Evolutionary conservation across 2,113 vertebrate species (phyloP), one percentile per base, ranked within the genome.

Genomic region (Bubo bubo): DNA sequence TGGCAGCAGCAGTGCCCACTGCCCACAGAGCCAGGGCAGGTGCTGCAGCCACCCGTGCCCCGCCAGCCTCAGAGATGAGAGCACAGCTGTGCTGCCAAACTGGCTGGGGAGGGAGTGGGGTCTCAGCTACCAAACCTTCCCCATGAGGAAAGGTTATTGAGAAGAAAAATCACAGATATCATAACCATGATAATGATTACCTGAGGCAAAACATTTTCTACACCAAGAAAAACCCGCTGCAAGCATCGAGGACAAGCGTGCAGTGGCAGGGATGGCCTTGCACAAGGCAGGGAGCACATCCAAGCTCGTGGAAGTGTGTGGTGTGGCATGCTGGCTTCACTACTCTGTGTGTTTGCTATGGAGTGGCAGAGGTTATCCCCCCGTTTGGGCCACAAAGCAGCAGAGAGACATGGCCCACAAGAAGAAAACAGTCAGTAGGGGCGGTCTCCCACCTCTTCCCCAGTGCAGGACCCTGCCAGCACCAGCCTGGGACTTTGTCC

Each of bases 271-370:
- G 39, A 6, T 11, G 50, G 43, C 18, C 59, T 49, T 14, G 21
- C 2, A 3, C 24, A 9, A 9, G 18, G 49, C 1, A 9, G 16
- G 37, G 32, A 32, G 58, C 6, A 3, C 11, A n/a, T 11, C 64
- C 3, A 1, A 63, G 88, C 70, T 35, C 14, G 1, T 2, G 4
- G 64, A 32, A 41, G 41, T 3, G 0, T 0, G 0, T 1, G 3
- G 37, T 14, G 39, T 52, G 72, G 7, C 16, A 2, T 1, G 13
- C 27, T 12, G 30, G 35, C 27, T 53, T 41, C 3, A 1, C 47
- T 47, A 23, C 41, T 12, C 47, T 6, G 28, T 0, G 2, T 11
- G n/a, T 27, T 70, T 19, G 11, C 1, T 11, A 7, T 0, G 28
- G 45, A 47, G 37, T 2, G 4, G 47, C 64, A 70, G 71, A 66